A percentile compares a stretch with the other conserved stretches of the same genome.
These are phyloP conservation scores for Drosophila cyrtoloma DNA, from an alignment of 2,888 invertebrate genomes.

Conservation along the genomic window DNA sequence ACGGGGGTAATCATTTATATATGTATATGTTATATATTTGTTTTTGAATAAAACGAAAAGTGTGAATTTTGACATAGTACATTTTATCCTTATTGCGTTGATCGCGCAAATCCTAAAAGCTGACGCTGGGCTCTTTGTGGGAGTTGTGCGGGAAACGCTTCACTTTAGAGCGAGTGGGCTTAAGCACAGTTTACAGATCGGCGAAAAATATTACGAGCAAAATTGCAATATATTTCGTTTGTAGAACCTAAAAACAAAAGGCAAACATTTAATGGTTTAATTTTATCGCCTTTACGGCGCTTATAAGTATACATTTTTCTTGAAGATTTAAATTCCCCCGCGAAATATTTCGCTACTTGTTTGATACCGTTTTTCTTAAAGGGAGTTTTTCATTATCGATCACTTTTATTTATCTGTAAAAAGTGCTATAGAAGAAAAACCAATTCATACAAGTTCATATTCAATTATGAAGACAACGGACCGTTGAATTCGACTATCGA, in stretches of 20 bases:
- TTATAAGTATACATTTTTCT: no score
- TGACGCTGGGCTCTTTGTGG: conserved; percentile 83
- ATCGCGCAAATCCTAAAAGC: conserved; percentile 78
- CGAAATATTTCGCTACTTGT: no score
- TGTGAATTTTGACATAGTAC: conserved; percentile 21
- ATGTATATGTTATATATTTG: neutral
- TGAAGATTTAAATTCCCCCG: no score
- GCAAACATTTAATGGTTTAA: no score
- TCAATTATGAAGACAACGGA: neutral
- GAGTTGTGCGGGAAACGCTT: conserved; percentile 89
- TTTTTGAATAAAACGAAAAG: conserved; percentile 13
- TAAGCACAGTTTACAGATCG: neutral
- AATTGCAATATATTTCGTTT: no score
- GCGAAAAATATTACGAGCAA: no score
- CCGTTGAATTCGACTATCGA: neutral
- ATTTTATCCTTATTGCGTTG: conserved; percentile 54
- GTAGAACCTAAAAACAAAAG: no score
- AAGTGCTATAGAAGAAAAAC: neutral
- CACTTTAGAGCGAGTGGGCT: conserved; percentile 88
- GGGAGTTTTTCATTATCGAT: no score
- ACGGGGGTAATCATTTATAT: neutral
- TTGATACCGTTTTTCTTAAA: no score
- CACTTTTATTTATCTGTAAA: neutral
- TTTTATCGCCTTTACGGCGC: no score
- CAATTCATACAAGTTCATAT: neutral